Base-by-base conservation (phyloP, 2,797 vertebrate species). In the Gadopsis marmoratus region DNA sequence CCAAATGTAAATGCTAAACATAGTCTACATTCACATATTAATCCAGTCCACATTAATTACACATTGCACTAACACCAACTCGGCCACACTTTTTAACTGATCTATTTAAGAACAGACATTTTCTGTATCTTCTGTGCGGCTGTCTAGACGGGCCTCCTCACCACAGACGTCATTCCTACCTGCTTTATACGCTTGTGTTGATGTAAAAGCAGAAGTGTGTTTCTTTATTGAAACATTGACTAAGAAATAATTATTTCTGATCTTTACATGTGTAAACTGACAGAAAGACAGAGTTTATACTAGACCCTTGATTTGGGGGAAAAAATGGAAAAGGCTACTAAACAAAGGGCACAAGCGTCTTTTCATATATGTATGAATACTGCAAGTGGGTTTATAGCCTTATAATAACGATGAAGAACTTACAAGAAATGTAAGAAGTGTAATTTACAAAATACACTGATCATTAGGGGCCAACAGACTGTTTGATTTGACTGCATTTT, bases 81-180 rank as follows among this genome's bases (percentile, higher is more conserved):
- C 7, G 10, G 31, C 3, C 54, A 17, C 14, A 10, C 5, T 56
- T 35, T 29, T 58, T 35, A 35, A 35, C 17, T 35, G 31, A 33
- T 35, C 16, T 53, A 31, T 43, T 31, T 54, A 47, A 43, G 35
- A 31, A 12, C 50, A 37, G 13, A 31, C 11, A 4, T 5, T 23
- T 11, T 48, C 16, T 54, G 17, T 51, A 23, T 47, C 53, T 45
- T 13, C 7, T 45, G 10, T 79, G 23, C 45, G n/a, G 48, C 29
- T 17, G 48, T 67, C 23, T 69, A 43, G 71, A 63, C 58, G 4
- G 63, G 48, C 50, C 61, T 17, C 35, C 17, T 41, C 31, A 37
- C 13, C 21, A 55, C 8, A 13, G 21, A 23, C 4, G 3, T 23
- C 37, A 33, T 19, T 14, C 17, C 23, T 35, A 37, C 35, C 37